Conservation (phyloP, 2,888 invertebrate species). For the Thereva unica region DNA sequence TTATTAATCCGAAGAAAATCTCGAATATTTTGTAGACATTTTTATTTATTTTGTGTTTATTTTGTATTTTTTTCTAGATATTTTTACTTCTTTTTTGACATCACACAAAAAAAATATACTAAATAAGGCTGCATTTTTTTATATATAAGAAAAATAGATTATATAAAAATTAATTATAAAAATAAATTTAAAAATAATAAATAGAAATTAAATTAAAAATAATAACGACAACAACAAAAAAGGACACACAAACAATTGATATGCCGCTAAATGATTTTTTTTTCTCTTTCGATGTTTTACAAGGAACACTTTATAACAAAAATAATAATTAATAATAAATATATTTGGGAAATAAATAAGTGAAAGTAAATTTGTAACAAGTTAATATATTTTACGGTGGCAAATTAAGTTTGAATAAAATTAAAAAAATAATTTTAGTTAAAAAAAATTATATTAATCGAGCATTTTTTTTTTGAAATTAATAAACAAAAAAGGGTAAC, state of each 20-base stretch:
- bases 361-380: too few relatives aligned
- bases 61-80: too few relatives aligned
- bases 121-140: too few relatives aligned
- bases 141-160: too few relatives aligned
- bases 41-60: too few relatives aligned
- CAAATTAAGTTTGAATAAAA: constrained; percentile 19
- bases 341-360: constrained; percentile 1
- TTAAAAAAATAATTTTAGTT: neutral
- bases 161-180: constrained; percentile 2
- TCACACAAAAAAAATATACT: too few relatives aligned
- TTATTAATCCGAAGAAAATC: too few relatives aligned
- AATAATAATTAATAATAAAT: constrained; percentile 10
- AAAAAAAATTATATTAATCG: constrained; percentile 1
- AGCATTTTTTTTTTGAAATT: too few relatives aligned
- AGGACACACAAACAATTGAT: constrained; percentile 35
- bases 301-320: constrained; percentile 3
- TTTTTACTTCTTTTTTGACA: too few relatives aligned
- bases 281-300: constrained; percentile 19
- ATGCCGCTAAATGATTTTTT: constrained; percentile 14
- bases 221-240: constrained; percentile 36
- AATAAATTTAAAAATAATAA: constrained; percentile 14
- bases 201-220: constrained; percentile 17
- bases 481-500: too few relatives aligned
- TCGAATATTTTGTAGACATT: too few relatives aligned
- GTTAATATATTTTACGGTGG: neutral